phyloP scores from a whole-genome alignment of 2,888 invertebrate genomes.

The Schizaphis graminum region DNA sequence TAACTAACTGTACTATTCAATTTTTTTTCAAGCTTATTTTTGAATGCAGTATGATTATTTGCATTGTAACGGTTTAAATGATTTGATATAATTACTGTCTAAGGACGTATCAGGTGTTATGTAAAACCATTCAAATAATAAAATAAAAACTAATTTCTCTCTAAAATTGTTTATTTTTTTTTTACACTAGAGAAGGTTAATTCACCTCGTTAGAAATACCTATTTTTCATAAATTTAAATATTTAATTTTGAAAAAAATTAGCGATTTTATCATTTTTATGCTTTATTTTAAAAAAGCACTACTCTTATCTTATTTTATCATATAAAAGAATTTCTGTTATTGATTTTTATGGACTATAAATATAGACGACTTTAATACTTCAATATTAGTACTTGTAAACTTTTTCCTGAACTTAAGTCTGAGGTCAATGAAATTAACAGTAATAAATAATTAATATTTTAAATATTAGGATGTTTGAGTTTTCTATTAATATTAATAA shows the following conservation, averaged over 20 bases:
- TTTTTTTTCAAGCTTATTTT: neutral
- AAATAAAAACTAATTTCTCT: neutral
- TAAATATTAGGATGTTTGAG: neutral
- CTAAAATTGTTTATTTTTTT: neutral
- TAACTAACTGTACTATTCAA: neutral
- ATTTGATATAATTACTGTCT: constrained; percentile 26
- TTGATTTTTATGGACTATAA: neutral
- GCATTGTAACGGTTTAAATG: neutral
- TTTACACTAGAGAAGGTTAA: neutral
- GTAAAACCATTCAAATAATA: constrained; percentile 7
- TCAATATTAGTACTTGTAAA: neutral
- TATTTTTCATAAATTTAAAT: neutral
- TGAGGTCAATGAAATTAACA: neutral
- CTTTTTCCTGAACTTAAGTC: neutral
- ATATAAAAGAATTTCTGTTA: neutral
- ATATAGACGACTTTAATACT: neutral
- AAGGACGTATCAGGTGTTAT: constrained; percentile 29
- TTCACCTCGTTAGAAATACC: neutral
- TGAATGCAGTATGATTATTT: neutral
- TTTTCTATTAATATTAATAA: neutral
- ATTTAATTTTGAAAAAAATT: neutral
- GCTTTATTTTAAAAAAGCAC: neutral
- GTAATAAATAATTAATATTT: neutral
- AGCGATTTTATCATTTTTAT: neutral
- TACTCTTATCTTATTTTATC: neutral